Conservation (phyloP, 2,888 invertebrate genomes). For the Lypha dubia region DNA sequence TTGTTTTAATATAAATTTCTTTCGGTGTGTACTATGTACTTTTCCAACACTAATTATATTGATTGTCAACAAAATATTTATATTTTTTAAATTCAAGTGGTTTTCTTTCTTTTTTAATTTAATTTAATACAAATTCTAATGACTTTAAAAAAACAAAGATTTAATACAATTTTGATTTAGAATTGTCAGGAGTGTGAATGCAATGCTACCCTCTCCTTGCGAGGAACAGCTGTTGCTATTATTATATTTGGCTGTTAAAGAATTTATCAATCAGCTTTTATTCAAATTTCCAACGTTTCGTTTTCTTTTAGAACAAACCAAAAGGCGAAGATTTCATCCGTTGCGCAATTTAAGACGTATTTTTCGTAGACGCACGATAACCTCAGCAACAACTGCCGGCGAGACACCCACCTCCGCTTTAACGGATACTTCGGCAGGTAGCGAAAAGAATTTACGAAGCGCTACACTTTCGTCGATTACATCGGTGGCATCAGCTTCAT, state of each 20-base stretch:
- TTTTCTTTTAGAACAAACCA: constrained; percentile 80
- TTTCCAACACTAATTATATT: background rate
- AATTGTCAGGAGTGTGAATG: background rate
- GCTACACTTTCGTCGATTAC: constrained; percentile 74
- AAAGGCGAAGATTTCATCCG: constrained; percentile 83
- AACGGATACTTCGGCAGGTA: constrained; percentile 74
- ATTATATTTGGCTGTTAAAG: background rate
- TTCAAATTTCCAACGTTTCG: constrained; percentile 3
- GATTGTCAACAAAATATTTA: background rate
- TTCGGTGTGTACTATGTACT: background rate
- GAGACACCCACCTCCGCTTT: constrained; percentile 71
- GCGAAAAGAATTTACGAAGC: constrained; percentile 80
- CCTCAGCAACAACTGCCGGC: constrained; percentile 76
- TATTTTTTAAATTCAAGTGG: background rate
- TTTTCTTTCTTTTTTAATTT: background rate
- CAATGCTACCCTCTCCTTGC: constrained; percentile 22
- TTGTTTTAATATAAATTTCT: too few species aligned
- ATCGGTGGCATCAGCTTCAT: constrained; percentile 70
- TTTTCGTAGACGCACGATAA: constrained; percentile 83
- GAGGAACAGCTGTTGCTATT: background rate
- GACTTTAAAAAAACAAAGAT: background rate
- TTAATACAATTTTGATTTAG: background rate
- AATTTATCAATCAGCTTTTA: background rate
- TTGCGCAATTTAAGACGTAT: constrained; percentile 83
- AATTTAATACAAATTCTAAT: background rate